Conservation (phyloP, 2,888 invertebrate genomes). For the Asteroscopus sphinx region DNA sequence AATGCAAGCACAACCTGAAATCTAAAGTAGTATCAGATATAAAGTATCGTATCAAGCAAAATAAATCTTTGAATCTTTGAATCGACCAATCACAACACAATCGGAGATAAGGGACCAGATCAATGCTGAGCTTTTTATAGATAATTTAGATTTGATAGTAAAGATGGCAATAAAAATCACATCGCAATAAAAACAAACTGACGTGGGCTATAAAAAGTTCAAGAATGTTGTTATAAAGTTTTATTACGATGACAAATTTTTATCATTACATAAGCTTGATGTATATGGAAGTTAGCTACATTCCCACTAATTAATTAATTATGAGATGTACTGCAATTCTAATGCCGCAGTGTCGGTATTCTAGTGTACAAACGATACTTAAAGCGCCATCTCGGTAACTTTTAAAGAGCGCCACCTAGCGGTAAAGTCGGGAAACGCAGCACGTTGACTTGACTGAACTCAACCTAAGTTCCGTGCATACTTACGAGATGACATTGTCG, state of each 20-base stretch:
- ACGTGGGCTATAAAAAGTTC: conserved; percentile 6
- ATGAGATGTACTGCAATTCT: too few relatives aligned
- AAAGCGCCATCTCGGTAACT: background rate
- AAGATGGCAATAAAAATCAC: conserved; percentile 24
- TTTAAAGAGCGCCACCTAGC: conserved; percentile 42
- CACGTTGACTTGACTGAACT: background rate
- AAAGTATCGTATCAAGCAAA: too few relatives aligned
- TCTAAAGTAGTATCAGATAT: too few relatives aligned
- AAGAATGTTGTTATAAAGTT: conserved; percentile 21
- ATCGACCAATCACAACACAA: background rate
- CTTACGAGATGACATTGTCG: conserved; percentile 39
- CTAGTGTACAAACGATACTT: too few relatives aligned
- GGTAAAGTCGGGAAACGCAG: conserved; percentile 2
- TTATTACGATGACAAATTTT: conserved; percentile 4
- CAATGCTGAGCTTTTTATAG: background rate
- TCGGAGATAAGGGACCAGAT: background rate
- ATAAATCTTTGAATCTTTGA: too few relatives aligned
- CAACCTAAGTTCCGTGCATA: conserved; percentile 15
- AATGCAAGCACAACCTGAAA: too few relatives aligned
- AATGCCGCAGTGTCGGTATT: too few relatives aligned
- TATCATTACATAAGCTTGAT: too few relatives aligned
- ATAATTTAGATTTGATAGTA: conserved; percentile 17
- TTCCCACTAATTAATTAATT: too few relatives aligned
- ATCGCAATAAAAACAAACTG: conserved; percentile 14
- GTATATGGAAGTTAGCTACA: too few relatives aligned